A percentile compares a stretch with the other conserved stretches of the same genome.
Conservation (phyloP, 2,888 invertebrate species). For the Sepioteuthis lessoniana region DNA sequence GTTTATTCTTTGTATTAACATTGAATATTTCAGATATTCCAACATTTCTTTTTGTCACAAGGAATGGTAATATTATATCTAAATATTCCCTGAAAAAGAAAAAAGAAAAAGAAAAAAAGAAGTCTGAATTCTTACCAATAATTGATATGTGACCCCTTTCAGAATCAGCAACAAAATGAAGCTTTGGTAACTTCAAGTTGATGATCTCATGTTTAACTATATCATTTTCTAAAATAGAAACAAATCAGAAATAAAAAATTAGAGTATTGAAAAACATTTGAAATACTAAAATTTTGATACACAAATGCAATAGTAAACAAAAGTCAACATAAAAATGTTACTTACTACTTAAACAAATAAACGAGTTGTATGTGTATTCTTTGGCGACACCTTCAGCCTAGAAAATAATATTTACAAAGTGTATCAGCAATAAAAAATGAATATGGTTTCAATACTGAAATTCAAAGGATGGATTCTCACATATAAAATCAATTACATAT, state of each 20-base stretch:
- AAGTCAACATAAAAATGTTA: background rate
- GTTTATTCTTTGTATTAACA: too few relatives aligned
- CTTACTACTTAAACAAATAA: conserved; percentile 81
- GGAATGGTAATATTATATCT: too few relatives aligned
- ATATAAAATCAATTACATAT: too few relatives aligned
- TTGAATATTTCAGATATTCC: too few relatives aligned
- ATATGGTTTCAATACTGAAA: too few relatives aligned
- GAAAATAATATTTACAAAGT: conserved; percentile 73
- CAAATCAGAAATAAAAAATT: background rate
- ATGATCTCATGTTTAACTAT: conserved; percentile 50
- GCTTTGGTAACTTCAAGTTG: conserved; percentile 75
- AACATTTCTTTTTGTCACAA: too few relatives aligned
- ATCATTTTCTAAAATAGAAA: background rate
- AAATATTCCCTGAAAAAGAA: too few relatives aligned
- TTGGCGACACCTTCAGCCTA: conserved; percentile 84
- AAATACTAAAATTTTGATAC: background rate
- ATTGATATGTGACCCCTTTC: conserved; percentile 79
- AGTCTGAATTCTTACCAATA: conserved; percentile 60
- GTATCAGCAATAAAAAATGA: too few relatives aligned
- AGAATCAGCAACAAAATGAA: conserved; percentile 80
- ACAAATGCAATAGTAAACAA: background rate
- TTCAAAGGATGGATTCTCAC: too few relatives aligned
- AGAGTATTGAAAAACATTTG: background rate
- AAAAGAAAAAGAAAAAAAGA: too few relatives aligned
- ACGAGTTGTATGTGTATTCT: conserved; percentile 79